Evolutionary conservation across 2,797 vertebrate species (phyloP).

Genomic region (Poeciliopsis infans): DNA sequence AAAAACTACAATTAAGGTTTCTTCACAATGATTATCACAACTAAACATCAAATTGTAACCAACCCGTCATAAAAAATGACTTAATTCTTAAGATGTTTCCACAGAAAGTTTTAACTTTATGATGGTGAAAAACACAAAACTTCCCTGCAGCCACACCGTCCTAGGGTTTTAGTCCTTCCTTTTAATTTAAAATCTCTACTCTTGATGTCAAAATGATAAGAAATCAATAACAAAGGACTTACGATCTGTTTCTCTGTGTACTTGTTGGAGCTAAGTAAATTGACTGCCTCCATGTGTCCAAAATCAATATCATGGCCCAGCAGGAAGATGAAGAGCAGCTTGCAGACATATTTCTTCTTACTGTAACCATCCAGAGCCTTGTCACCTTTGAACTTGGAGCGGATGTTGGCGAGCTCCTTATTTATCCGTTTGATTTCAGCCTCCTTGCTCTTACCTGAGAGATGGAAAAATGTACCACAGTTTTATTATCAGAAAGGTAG

Average conservation of each 20-base stretch:
- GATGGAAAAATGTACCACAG: conserved; percentile 12
- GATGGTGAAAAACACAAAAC: neutral
- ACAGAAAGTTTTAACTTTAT: neutral
- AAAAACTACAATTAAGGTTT: neutral
- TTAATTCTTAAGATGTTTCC: neutral
- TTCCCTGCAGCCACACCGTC: neutral
- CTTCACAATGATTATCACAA: neutral
- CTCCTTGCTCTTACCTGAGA: conserved; percentile 92
- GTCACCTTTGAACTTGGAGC: conserved; percentile 89
- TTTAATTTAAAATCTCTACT: neutral
- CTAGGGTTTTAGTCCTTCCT: neutral
- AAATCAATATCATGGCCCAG: conserved; percentile 93
- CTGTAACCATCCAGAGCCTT: conserved; percentile 82
- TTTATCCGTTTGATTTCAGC: conserved; percentile 94
- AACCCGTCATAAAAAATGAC: neutral
- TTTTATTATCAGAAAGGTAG: neutral
- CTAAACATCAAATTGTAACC: neutral
- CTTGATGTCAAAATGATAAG: neutral
- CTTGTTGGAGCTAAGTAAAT: conserved; percentile 92
- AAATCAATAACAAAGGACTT: conserved; percentile 56
- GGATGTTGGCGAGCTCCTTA: conserved; percentile 93
- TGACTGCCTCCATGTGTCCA: conserved; percentile 93
- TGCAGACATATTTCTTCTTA: conserved; percentile 93
- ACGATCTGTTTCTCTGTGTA: conserved; percentile 96
- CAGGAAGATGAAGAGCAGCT: conserved; percentile 92